Conservation (phyloP, 2,113 vertebrate species). For the Climacteris rufus region DNA sequence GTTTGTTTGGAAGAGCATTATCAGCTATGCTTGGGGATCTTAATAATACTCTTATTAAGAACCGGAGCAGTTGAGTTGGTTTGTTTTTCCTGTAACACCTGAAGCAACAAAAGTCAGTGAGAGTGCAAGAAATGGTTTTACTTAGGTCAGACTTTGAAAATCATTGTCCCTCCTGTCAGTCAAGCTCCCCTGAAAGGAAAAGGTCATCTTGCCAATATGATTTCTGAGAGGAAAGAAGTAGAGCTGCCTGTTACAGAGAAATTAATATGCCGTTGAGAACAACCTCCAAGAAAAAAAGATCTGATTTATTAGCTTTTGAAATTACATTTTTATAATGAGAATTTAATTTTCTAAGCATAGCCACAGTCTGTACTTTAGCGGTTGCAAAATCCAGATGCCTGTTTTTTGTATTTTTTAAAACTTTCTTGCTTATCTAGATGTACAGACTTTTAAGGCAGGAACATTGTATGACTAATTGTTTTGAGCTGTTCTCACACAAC, state of each 20-base stretch:
- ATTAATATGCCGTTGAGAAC: background rate
- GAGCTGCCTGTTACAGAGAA: background rate
- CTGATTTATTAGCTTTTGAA: background rate
- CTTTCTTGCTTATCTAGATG: conserved; percentile 30
- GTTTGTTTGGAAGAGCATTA: conserved; percentile 22
- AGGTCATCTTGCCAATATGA: background rate
- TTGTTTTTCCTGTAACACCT: conserved; percentile 68
- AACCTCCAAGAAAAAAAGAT: background rate
- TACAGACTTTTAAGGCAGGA: conserved; percentile 1
- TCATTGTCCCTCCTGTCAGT: conserved; percentile 62
- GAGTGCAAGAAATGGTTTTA: conserved; percentile 38
- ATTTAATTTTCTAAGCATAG: background rate
- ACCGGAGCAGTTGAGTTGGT: conserved; percentile 42
- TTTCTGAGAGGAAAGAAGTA: background rate
- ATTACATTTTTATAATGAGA: background rate
- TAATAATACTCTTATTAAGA: conserved; percentile 61
- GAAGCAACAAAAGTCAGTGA: conserved; percentile 62
- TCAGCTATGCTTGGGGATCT: conserved; percentile 52
- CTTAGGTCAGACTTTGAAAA: conserved; percentile 64
- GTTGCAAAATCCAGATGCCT: conserved; percentile 15
- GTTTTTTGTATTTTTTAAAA: background rate
- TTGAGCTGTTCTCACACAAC: conserved; percentile 12
- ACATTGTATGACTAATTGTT: conserved; percentile 34
- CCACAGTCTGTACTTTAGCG: background rate
- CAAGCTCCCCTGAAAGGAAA: conserved; percentile 46